These are phyloP conservation scores for Peromyscus aztecus DNA, from an alignment of 2,797 vertebrate species.

Conservation along the genomic window DNA sequence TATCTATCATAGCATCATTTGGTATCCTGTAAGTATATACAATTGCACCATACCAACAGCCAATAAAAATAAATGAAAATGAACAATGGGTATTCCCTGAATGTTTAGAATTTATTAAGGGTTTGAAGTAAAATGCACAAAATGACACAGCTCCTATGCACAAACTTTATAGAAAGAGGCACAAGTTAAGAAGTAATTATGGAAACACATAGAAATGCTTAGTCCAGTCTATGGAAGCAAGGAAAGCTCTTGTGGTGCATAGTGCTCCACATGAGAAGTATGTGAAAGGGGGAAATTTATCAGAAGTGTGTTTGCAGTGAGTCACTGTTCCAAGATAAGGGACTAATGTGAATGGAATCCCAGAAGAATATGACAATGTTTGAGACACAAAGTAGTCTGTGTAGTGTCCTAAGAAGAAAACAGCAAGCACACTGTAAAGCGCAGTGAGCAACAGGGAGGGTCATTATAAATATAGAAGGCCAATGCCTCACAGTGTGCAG, in stretches of 20 bases:
- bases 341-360: not conserved
- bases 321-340: not conserved
- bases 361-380: not conserved
- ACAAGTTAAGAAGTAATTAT: not conserved
- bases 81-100: not conserved
- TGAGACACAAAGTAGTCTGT: not conserved
- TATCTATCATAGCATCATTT: not conserved
- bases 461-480: not conserved
- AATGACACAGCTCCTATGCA: not conserved
- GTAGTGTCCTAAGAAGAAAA: not conserved
- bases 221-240: not conserved
- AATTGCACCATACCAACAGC: not conserved
- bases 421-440: not conserved
- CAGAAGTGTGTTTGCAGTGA: not conserved
- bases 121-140: not conserved
- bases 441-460: not conserved
- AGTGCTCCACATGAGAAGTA: not conserved
- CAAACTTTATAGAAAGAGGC: not conserved
- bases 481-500: not conserved
- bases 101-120: not conserved
- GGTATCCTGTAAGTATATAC: not conserved
- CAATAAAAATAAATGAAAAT: not conserved
- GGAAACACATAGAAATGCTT: not conserved
- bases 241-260: not conserved
- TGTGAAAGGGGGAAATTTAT: not conserved